These are phyloP conservation scores for Mesodorylaimus sp. DNA, from an alignment of 2,888 invertebrate genomes.

Conservation along the genomic window DNA sequence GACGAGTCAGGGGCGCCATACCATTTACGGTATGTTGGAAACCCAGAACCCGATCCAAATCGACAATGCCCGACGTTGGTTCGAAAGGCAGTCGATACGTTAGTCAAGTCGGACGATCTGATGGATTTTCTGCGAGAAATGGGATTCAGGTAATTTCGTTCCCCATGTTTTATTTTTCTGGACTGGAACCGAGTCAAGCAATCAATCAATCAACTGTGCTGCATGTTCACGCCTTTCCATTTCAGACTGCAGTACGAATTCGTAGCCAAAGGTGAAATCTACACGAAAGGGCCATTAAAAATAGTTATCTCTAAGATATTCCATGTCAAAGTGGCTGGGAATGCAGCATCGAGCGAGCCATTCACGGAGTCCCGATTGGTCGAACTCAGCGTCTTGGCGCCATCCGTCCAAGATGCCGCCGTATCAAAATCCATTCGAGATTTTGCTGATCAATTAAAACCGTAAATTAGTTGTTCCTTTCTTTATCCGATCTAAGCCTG, in stretches of 20 bases:
- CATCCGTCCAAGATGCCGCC: background rate
- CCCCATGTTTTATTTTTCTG: background rate
- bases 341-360: background rate
- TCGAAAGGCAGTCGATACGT: constrained; percentile 2
- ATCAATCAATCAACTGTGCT: background rate
- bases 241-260: constrained; percentile 2
- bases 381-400: background rate
- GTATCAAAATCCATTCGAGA: background rate
- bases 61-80: background rate
- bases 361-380: background rate
- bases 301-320: background rate
- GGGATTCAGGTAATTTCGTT: constrained; percentile 2
- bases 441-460: background rate
- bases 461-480: background rate
- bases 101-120: constrained; percentile 2
- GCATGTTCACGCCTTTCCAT: background rate
- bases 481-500: too few relatives aligned
- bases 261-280: background rate
- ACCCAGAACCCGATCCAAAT: constrained; percentile 1
- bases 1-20: too few relatives aligned
- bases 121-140: constrained; percentile 2
- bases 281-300: constrained; percentile 1
- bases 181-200: background rate
- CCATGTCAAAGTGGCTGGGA: background rate
- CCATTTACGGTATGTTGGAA: constrained; percentile 2